A percentile compares a stretch with the other conserved stretches of the same genome.
Evolutionary conservation across 2,113 vertebrate genomes (phyloP).

Genomic region (Austrofundulus limnaeus): DNA sequence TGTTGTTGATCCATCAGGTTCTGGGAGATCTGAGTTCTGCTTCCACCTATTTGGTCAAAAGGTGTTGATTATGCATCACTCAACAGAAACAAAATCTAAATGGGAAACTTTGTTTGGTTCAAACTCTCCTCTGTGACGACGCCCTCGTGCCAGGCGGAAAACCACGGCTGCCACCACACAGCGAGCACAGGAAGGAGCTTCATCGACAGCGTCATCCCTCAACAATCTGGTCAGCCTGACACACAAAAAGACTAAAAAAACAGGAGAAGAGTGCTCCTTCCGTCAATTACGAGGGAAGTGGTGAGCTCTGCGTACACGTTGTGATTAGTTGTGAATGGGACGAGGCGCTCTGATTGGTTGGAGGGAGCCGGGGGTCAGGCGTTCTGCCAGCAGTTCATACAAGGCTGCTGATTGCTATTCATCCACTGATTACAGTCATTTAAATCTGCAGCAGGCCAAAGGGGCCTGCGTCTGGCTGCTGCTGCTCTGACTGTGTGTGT

Average conservation of each 20-base stretch:
- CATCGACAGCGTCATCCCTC: conserved; percentile 24
- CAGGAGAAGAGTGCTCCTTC: conserved; percentile 59
- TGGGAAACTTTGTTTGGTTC: conserved; percentile 6
- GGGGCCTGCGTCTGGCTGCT: conserved; percentile 55
- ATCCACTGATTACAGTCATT: conserved; percentile 78
- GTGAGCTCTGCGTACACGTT: conserved; percentile 33
- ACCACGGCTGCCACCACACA: conserved; percentile 20
- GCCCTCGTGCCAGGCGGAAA: conserved; percentile 8
- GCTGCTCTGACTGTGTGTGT: conserved; percentile 25
- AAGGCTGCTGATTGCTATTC: conserved; percentile 80
- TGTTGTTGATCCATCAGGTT: too few relatives aligned
- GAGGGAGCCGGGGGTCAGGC: conserved; percentile 64
- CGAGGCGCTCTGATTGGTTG: conserved; percentile 59
- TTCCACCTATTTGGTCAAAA: too few relatives aligned
- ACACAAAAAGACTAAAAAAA: conserved; percentile 53
- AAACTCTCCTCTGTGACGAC: conserved; percentile 7
- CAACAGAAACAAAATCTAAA: too few relatives aligned
- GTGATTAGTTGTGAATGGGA: conserved; percentile 70
- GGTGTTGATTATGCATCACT: too few relatives aligned
- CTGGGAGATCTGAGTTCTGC: too few relatives aligned
- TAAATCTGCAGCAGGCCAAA: conserved; percentile 64
- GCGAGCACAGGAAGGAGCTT: conserved; percentile 40
- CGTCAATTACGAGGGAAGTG: conserved; percentile 56
- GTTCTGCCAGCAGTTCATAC: conserved; percentile 66
- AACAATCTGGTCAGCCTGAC: conserved; percentile 43